Evolutionary conservation across 1,140 invertebrate species (phyloP).

Genomic region (Drosophila subpulchrella): DNA sequence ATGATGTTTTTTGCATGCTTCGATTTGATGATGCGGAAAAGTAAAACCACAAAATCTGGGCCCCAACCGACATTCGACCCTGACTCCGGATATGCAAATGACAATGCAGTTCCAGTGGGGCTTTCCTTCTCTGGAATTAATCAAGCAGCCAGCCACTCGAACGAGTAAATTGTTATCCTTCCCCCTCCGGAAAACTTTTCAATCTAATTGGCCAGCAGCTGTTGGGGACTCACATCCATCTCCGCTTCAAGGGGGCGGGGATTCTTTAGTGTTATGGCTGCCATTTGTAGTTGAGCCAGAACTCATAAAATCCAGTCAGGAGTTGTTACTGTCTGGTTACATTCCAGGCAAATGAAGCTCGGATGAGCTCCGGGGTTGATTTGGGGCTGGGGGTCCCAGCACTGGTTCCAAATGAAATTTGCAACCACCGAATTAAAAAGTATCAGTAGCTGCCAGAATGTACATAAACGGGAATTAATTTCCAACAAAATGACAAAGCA

Average conservation of each 20-base stretch:
- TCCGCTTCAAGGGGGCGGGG: slow-evolving; percentile 15
- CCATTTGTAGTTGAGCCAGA: slow-evolving; percentile 72
- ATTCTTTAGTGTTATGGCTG: slow-evolving; percentile 77
- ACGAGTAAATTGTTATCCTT: slow-evolving; percentile 49
- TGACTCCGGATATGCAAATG: slow-evolving; percentile 68
- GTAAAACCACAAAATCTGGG: slow-evolving; percentile 69
- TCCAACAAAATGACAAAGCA: slow-evolving; percentile 64
- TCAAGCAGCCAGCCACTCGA: slow-evolving; percentile 44
- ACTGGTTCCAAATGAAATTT: slow-evolving; percentile 63
- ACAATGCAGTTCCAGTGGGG: slow-evolving; percentile 56
- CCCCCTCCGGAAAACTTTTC: slow-evolving; percentile 52
- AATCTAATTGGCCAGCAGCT: slow-evolving; percentile 71
- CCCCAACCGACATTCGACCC: slow-evolving; percentile 18
- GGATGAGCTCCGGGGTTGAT: slow-evolving; percentile 20
- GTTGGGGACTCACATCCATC: slow-evolving; percentile 40
- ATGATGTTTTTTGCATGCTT: slow-evolving; percentile 61
- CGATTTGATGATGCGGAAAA: slow-evolving; percentile 80
- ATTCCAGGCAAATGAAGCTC: slow-evolving; percentile 45
- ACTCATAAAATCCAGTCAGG: slow-evolving; percentile 78
- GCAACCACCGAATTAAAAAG: slow-evolving; percentile 71
- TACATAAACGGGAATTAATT: slow-evolving; percentile 77
- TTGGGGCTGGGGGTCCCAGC: neutral
- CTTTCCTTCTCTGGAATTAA: slow-evolving; percentile 34
- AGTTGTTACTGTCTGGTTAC: slow-evolving; percentile 51
- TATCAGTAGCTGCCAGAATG: slow-evolving; percentile 48